Evolutionary conservation across 2,797 vertebrate species (phyloP).

Genomic region (Lophotriccus pileatus): DNA sequence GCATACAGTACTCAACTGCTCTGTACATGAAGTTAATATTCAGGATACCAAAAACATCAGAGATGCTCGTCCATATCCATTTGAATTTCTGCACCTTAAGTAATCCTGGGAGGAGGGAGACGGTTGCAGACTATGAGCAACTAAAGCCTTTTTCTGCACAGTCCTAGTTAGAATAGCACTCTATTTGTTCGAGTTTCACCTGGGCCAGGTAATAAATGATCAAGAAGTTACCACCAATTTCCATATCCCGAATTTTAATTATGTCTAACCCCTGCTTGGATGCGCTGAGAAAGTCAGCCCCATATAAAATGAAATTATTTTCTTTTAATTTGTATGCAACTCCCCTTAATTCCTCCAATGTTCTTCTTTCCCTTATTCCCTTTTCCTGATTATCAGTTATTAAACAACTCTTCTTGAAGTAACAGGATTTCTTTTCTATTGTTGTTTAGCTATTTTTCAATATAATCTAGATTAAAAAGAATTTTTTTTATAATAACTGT

Average conservation of each 20-base stretch:
- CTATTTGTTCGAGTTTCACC: background rate
- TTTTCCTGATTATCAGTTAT: background rate
- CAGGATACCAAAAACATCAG: background rate
- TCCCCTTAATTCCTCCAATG: background rate
- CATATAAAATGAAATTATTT: background rate
- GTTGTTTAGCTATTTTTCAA: background rate
- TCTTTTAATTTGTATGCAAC: background rate
- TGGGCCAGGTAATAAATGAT: background rate
- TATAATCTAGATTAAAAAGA: background rate
- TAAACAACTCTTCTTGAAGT: background rate
- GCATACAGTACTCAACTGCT: background rate
- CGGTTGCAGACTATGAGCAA: accelerated
- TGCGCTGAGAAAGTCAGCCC: background rate
- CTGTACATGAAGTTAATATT: background rate
- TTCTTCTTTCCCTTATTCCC: background rate
- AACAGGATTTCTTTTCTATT: background rate
- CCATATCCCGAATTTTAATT: background rate
- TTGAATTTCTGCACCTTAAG: background rate
- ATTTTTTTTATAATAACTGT: background rate
- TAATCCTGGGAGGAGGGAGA: background rate
- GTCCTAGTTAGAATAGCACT: background rate
- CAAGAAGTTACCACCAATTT: background rate
- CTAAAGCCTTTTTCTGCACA: background rate
- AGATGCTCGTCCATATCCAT: background rate
- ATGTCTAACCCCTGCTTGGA: background rate